Evolutionary conservation across 1,140 invertebrate species (phyloP).

Genomic region (Cephus cinctus): DNA sequence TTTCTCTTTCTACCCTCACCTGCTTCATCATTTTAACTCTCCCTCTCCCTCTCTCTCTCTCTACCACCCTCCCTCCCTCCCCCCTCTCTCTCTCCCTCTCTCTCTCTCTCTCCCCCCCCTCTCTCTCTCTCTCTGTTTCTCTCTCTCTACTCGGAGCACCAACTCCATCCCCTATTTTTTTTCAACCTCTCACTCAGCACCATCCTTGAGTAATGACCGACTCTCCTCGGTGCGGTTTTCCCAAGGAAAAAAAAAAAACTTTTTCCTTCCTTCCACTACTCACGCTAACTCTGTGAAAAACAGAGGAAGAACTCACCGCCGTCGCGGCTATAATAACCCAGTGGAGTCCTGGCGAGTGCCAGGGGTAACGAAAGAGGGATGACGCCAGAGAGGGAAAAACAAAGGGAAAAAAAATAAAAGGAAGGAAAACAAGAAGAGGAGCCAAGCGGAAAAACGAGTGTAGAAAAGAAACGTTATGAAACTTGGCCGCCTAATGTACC

Average conservation of each 20-base stretch:
- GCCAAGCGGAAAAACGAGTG: not conserved
- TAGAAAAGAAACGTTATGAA: constrained; percentile 3
- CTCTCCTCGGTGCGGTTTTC: not conserved
- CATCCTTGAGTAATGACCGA: constrained; percentile 4
- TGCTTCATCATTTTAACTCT: not conserved
- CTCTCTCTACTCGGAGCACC: not conserved
- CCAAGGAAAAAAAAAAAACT: not conserved
- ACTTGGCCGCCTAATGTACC: constrained; percentile 15
- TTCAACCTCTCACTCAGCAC: not conserved
- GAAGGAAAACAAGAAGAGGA: not conserved
- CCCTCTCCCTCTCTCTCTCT: not conserved
- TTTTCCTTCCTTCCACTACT: too few species aligned
- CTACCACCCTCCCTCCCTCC: not conserved
- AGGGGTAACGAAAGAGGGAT: not conserved
- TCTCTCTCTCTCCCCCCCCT: not conserved
- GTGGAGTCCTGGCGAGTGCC: too few species aligned
- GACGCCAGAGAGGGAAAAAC: not conserved
- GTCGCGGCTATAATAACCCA: too few species aligned
- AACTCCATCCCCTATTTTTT: constrained; percentile 10
- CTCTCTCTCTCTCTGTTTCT: constrained; percentile 5
- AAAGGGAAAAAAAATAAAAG: too few species aligned
- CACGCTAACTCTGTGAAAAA: not conserved
- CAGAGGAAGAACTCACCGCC: not conserved
- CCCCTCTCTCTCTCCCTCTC: constrained; percentile 2
- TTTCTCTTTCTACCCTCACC: not conserved